Base-by-base conservation (phyloP, 1,140 invertebrate genomes). In the Calephelis virginiensis region DNA sequence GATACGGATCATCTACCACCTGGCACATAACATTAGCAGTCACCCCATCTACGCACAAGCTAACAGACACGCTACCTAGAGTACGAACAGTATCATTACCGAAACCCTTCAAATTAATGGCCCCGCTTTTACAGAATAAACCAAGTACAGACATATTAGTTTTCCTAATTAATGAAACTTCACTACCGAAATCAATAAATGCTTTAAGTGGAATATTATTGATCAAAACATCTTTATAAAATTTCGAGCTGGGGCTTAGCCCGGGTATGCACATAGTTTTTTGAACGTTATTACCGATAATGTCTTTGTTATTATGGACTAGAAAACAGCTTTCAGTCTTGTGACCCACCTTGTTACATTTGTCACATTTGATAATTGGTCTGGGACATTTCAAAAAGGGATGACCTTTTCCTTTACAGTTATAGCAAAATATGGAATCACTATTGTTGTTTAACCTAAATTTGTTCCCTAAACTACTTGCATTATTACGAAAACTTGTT, bases 331-430 rank as follows among this genome's bases (percentile, higher is more conserved):
- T 53, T 5, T 73, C 70, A 6, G 37, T 6, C n/a, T 28, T 68
- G 48, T 73, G 69, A 8, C 68, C 72, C 13, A 71, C 46, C 13
- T 59, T 76, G 37, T 69, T 61, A 28, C 71, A 72, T 28, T 59
- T 59, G 5, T 28, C n/a, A 48, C 68, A 76, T 50, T 60, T 73
- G 10, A 66, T 5, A 17, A 73, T 14, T 9, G 71, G 62, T 50
- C 70, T 76, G 8, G 69, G 47, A 28, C 68, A 70, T 48, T 63
- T 63, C n/a, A 56, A 17, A 49, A 56, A 72, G 0, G 56, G 59
- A 38, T 72, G 74, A 0, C 71, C 67, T 37, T 67, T 72, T 49
- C 70, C 71, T 13, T 72, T 75, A 62, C 74, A 75, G 66, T 75
- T 72, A 56, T 56, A 73, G 37, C 71, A 73, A 65, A 56, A 61